phyloP scores from a whole-genome alignment of 2,797 vertebrate genomes.

The Taeniopygia guttata region DNA sequence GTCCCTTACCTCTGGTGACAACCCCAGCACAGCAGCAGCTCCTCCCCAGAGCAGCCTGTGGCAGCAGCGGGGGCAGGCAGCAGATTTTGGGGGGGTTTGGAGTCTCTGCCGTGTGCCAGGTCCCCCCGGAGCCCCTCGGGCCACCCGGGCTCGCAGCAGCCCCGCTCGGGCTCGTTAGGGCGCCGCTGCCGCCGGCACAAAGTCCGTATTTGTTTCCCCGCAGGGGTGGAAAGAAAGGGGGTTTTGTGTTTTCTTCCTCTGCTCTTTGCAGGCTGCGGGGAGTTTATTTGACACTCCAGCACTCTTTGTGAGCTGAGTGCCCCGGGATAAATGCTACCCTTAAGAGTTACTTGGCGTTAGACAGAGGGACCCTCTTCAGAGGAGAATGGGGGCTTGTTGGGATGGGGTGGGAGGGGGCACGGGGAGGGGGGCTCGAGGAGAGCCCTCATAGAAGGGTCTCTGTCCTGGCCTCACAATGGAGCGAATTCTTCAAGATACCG shows the following conservation, averaged over 20 bases:
- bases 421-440: constrained; percentile 65
- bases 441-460: constrained; percentile 87
- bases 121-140: background rate
- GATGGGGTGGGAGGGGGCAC: constrained; percentile 75
- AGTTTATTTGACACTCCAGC: constrained; percentile 94
- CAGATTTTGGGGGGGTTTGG: background rate
- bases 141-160: background rate
- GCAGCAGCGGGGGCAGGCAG: background rate
- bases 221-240: constrained; percentile 88
- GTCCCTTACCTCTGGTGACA: background rate
- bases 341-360: constrained; percentile 92
- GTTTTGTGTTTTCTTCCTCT: constrained; percentile 81
- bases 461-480: constrained; percentile 84
- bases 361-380: constrained; percentile 96
- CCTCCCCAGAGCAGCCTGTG: rapidly evolving
- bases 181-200: constrained; percentile 82
- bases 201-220: constrained; percentile 80
- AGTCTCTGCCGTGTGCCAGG: background rate
- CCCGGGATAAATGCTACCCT: constrained; percentile 88
- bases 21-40: background rate
- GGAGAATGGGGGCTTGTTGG: constrained; percentile 94
- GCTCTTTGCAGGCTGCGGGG: constrained; percentile 79
- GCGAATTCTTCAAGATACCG: constrained; percentile 80
- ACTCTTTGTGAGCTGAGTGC: constrained; percentile 91
- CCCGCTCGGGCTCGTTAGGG: constrained; percentile 73